Evolutionary conservation across 2,797 vertebrate species (phyloP), one percentile per base, ranked within the genome.

Genomic region (Sebastes minor): DNA sequence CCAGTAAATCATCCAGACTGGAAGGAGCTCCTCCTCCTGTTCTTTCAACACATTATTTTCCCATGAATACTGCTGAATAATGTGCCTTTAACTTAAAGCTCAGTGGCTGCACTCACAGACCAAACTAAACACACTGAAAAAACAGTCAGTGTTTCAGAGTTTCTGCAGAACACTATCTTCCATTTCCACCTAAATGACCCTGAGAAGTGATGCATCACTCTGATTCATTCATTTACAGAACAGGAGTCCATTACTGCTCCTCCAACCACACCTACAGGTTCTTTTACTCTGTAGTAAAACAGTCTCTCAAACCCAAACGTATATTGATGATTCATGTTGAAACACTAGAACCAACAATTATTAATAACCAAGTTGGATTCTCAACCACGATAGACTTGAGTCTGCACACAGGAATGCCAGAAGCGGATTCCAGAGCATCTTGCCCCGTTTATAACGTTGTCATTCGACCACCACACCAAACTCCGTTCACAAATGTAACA

Each of bases 1-100:
- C 81, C 84, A 90, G 86, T 89, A 86, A 90, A 88, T 86, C 85
- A 91, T 74, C 4, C 87, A 80, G 81, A 76, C 83, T 77, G 84
- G 84, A 81, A 76, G 81, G 74, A 81, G 82, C 71, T 71, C 65
- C 64, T 74, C 86, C 75, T 81, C 72, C 81, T 70, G 5, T 52
- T 86, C 87, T 80, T 86, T 80, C 89, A 89, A 25, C 81, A 71
- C 85, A 82, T 88, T 82, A 84, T 76, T 80, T 69, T 73, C 86
- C 69, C 80, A 84, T 86, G 83, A 87, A 81, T 64, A 71, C 82
- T 74, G 76, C 77, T 83, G 76, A 87, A 87, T 89, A 88, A 89
- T 71, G 57, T 70, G 55, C 49, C 67, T 78, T 77, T 74, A 74
- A 82, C 60, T 81, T 76, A 68, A 86, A 78, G 3, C 68, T 18